Conservation (phyloP, 92 coral and sea anemone genomes). For the Parazoanthus swiftii region DNA sequence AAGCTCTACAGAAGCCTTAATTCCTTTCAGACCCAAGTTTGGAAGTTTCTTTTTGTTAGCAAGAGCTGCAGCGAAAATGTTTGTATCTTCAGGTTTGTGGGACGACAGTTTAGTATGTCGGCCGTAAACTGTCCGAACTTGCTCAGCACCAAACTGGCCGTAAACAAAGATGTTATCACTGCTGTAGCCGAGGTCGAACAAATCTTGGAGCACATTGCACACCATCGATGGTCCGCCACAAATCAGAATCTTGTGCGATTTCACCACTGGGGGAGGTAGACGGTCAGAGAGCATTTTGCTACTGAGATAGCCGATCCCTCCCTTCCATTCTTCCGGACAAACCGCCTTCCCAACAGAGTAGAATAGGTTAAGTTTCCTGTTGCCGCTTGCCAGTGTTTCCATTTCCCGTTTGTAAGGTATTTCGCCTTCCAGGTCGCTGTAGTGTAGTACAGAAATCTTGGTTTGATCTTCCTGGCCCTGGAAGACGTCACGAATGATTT, state of each 20-base stretch:
- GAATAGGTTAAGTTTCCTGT: conserved; percentile 33
- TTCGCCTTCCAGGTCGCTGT: conserved; percentile 47
- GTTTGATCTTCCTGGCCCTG: conserved; percentile 47
- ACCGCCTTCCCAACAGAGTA: conserved; percentile 51
- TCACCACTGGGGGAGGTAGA: conserved; percentile 50
- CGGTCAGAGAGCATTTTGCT: conserved; percentile 39
- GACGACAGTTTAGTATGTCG: conserved; percentile 46
- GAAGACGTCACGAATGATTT: conserved; percentile 56
- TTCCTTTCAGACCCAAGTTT: not conserved
- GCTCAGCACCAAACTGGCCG: conserved; percentile 66
- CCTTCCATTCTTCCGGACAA: conserved; percentile 56
- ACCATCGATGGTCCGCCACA: conserved; percentile 68
- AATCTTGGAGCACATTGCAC: conserved; percentile 55
- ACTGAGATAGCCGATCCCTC: conserved; percentile 63
- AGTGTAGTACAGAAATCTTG: conserved; percentile 38
- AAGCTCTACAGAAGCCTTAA: not conserved
- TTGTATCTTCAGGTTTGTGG: conserved; percentile 31
- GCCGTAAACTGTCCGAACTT: conserved; percentile 60
- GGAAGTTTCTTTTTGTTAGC: not conserved
- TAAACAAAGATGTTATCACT: conserved; percentile 63
- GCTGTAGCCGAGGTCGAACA: conserved; percentile 53
- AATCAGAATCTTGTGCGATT: conserved; percentile 57
- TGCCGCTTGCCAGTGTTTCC: conserved; percentile 6
- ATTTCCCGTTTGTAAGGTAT: conserved; percentile 58
- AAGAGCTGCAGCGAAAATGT: not conserved